Conservation (phyloP, 2,113 vertebrate genomes). For the Apus apus region DNA sequence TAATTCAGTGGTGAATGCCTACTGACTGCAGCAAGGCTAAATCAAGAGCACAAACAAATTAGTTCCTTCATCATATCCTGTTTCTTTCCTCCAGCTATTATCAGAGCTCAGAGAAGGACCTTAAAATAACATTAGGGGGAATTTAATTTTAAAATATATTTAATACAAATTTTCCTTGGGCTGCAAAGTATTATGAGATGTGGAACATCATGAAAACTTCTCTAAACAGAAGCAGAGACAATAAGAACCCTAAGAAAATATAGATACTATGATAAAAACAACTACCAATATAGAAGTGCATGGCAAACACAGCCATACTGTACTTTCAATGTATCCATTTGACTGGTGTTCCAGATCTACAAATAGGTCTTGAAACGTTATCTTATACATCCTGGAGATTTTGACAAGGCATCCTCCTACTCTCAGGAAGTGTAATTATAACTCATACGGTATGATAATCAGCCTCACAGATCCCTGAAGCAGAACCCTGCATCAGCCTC, state of each 20-base stretch:
- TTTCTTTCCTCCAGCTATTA: background rate
- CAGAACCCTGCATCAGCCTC: background rate
- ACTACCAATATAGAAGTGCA: background rate
- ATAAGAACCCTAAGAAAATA: background rate
- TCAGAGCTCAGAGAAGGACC: background rate
- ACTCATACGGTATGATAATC: background rate
- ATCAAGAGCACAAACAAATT: background rate
- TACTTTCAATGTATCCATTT: background rate
- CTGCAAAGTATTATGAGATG: background rate
- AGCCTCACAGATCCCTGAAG: background rate
- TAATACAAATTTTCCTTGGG: background rate
- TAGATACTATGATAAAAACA: background rate
- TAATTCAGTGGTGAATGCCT: background rate
- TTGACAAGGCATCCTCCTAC: background rate
- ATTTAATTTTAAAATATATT: background rate
- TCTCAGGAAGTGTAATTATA: conserved; percentile 24
- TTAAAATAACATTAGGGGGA: background rate
- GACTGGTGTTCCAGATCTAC: background rate
- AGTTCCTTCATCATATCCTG: background rate
- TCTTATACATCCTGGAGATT: background rate
- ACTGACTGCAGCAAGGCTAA: background rate
- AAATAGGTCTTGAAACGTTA: background rate
- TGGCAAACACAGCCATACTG: background rate
- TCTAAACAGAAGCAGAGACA: background rate
- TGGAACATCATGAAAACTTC: background rate